Evolutionary conservation across 2,888 invertebrate species (phyloP), one percentile per base, ranked within the genome.

Genomic region (Leptinotarsa tumamoca): DNA sequence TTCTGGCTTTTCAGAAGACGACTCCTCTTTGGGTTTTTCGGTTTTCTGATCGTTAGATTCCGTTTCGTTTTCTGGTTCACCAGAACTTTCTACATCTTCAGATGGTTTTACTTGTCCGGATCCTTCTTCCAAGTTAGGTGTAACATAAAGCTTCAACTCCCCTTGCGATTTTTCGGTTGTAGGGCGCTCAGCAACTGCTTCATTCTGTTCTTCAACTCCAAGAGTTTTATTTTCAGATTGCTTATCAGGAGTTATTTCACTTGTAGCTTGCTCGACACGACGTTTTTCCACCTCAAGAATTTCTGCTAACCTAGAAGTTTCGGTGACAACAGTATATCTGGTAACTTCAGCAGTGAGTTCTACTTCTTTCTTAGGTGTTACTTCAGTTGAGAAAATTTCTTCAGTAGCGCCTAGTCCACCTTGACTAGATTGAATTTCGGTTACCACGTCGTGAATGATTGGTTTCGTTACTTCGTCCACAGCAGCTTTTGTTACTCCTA

Each of bases 1-100:
- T 61, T 27, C 33, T 4, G 61, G 61, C 27, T 14, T 3, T 33
- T 61, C 33, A 27, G 23, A 14, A 21, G 61, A 14, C 7, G 61
- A 61, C 63, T 67, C 61, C 17, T 73, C 73, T 56, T 67, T 50
- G 14, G 68, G 56, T 54, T 73, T 27, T 10, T 14, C 23, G 7
- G 27, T 15, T 33, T 72, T 18, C 27, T 67, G 58, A 23, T 71
- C 72, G 67, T 73, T 21, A 27, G 69, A 67, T 66, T 73, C 78
- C 2, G 76, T 71, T 21, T 33, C 23, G 3, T 13, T 49, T 61
- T 71, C 71, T 61, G 61, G 27, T 33, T 61, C 61, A 33, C 61
- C 61, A 33, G 61, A 61, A 15, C 61, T 27, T 56, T 33, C 67
- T 4, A 14, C 14, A 5, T 67, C 67, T 67, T 67, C 51, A n/a